These are phyloP conservation scores for Propithecus coquereli DNA, from an alignment of 2,113 vertebrate species.

Conservation along the genomic window DNA sequence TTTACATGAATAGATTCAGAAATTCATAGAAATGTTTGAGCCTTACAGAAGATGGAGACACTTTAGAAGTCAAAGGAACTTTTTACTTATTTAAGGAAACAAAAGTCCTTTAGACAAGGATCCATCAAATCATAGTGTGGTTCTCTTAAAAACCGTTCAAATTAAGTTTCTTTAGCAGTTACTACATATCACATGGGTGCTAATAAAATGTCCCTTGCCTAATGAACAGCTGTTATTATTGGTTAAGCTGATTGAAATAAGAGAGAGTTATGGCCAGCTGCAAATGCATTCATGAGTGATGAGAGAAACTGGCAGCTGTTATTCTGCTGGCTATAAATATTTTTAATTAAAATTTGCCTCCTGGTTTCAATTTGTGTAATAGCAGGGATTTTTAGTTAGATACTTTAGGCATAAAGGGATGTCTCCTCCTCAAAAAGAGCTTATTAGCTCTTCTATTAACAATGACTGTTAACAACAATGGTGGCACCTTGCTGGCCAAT, in stretches of 20 bases:
- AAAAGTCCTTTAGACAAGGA: conserved; percentile 63
- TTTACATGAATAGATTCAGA: conserved; percentile 55
- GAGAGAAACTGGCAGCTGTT: conserved; percentile 81
- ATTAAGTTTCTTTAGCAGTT: conserved; percentile 71
- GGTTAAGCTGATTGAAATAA: conserved; percentile 80
- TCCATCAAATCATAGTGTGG: conserved; percentile 65
- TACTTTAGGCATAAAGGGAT: conserved; percentile 71
- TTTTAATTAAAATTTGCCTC: conserved; percentile 85
- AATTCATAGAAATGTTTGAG: conserved; percentile 67
- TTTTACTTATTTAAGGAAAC: conserved; percentile 70
- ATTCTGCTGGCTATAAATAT: conserved; percentile 83
- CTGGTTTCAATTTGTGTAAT: conserved; percentile 79
- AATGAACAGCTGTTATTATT: conserved; percentile 83
- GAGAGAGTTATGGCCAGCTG: conserved; percentile 82
- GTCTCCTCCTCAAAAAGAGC: conserved; percentile 54
- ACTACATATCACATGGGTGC: conserved; percentile 66
- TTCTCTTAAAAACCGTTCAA: conserved; percentile 69
- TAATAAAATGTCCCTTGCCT: conserved; percentile 78
- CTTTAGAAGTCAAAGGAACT: conserved; percentile 65
- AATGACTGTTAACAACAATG: background rate
- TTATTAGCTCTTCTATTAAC: conserved; percentile 71
- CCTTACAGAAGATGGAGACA: conserved; percentile 69
- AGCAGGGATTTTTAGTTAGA: conserved; percentile 71
- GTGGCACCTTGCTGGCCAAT: background rate
- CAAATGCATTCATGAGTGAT: conserved; percentile 77